phyloP scores from a whole-genome alignment of 2,888 invertebrate genomes.

The Mimachlamys varia region DNA sequence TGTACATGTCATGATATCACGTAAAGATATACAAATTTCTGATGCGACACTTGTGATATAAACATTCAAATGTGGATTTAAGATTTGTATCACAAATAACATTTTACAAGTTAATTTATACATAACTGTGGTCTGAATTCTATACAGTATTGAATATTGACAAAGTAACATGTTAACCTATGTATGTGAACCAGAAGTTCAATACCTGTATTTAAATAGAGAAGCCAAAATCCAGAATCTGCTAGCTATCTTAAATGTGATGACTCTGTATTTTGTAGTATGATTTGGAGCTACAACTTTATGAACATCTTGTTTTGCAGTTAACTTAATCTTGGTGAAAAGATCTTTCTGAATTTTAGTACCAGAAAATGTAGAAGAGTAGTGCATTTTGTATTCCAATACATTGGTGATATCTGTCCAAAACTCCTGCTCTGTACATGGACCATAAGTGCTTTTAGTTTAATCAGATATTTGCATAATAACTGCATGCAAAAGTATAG shows the following conservation, averaged over 20 bases:
- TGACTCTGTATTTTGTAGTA: not conserved
- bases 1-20: not conserved
- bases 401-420: not conserved
- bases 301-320: not conserved
- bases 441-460: not conserved
- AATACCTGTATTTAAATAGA: too few relatives aligned
- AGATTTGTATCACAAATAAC: not conserved
- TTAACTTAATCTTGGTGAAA: not conserved
- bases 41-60: too few relatives aligned
- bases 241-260: not conserved
- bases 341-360: not conserved
- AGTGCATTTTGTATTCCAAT: not conserved
- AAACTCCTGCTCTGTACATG: not conserved
- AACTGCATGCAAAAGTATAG: not conserved
- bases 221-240: not conserved
- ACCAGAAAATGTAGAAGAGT: not conserved
- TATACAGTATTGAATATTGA: too few relatives aligned
- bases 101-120: too few relatives aligned
- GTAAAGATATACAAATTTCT: not conserved
- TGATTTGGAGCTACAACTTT: not conserved
- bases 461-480: not conserved
- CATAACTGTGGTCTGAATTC: too few relatives aligned
- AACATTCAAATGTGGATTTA: not conserved
- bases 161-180: too few relatives aligned
- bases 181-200: too few relatives aligned